Base-by-base conservation (phyloP, 2,113 vertebrate genomes). In the Tapirus terrestris region DNA sequence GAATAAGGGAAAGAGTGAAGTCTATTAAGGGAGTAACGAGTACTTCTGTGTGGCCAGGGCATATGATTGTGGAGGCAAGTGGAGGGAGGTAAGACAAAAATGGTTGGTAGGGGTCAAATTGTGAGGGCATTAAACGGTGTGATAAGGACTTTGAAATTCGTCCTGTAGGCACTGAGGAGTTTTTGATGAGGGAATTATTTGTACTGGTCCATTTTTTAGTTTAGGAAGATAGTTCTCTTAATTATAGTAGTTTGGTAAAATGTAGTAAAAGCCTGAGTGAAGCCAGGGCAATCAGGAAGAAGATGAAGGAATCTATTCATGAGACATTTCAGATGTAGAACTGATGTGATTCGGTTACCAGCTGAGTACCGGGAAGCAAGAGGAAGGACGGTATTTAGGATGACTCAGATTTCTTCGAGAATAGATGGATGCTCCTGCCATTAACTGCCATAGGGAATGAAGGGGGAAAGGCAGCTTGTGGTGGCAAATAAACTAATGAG, bases 341-440 rank as follows among this genome's bases (percentile, higher is more conserved):
- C 18, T 88, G 61, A 77, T 82, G 31, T 27, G 43, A 20, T 61
- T 83, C 21, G 6, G 58, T 60, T 53, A n/a, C 92, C 13, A 27
- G 21, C 31, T 79, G 31, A 91, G 45, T n/a, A 8, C 51, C 61
- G 17, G 76, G 51, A 53, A 67, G 56, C 21, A 53, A 70, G 60
- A 43, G 45, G n/a, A 36, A 48, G 63, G 36, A 56, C 56, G 17
- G 12, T 84, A 3, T 45, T 61, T 43, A 89, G 72, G 45, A 58
- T 39, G 13, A 87, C 65, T 86, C 20, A 20, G 23, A 75, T 84
- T 84, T 95, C 72, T 70, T 94, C 27, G 88, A 81, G 85, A 89
- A 65, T 4, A 89, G 58, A 84, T 53, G 27, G 9, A 16, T 68
- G 33, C 17, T 72, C 11, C 17, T 39, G 29, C 25, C 39, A 81